Evolutionary conservation across 1,140 invertebrate genomes (phyloP).

Genomic region (Pseudomyrmex dendroicus): DNA sequence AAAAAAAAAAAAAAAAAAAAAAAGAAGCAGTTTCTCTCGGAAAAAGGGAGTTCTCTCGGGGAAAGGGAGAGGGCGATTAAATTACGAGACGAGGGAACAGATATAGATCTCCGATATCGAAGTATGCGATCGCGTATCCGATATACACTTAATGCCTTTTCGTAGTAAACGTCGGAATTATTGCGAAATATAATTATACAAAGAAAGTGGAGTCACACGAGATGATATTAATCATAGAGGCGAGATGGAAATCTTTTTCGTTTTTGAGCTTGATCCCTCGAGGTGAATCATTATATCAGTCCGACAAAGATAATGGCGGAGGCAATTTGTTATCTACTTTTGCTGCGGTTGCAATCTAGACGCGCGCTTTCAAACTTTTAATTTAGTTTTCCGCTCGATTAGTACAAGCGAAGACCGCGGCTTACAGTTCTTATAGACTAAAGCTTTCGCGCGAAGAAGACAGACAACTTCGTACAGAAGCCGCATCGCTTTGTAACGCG

Average conservation of each 20-base stretch:
- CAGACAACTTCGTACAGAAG: background rate
- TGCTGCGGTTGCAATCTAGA: background rate
- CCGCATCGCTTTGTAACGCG: background rate
- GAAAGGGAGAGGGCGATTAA: background rate
- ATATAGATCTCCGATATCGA: background rate
- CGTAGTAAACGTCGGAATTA: background rate
- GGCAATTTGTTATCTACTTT: conserved; percentile 1
- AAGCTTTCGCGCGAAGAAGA: background rate
- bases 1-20: too few species aligned
- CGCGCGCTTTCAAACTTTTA: conserved; percentile 54
- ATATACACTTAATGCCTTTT: background rate
- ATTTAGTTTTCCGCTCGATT: conserved; percentile 41
- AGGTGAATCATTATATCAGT: background rate
- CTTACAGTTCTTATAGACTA: background rate
- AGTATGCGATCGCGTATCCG: background rate
- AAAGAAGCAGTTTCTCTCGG: too few species aligned
- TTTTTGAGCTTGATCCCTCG: background rate
- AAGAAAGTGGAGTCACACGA: background rate
- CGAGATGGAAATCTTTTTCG: background rate
- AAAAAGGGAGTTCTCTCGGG: too few species aligned
- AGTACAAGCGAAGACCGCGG: conserved; percentile 2
- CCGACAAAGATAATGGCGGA: background rate
- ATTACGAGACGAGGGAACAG: background rate
- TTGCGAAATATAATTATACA: background rate
- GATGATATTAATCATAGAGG: background rate